phyloP scores from a whole-genome alignment of 2,113 vertebrate species.

The Aleadryas rufinucha region DNA sequence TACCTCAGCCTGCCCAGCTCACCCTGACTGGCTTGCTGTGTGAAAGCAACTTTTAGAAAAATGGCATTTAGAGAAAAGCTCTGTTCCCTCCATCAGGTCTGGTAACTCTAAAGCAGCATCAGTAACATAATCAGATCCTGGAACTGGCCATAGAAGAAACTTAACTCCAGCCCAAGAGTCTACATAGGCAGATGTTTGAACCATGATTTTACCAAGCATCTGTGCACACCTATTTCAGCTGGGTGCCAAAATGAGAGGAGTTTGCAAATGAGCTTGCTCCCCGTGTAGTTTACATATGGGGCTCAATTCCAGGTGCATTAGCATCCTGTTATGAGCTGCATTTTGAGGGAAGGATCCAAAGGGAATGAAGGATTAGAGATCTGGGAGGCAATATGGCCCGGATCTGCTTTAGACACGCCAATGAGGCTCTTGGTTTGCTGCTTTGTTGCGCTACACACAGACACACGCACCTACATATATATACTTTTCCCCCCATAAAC shows the following conservation, averaged over 20 bases:
- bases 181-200: rapidly evolving
- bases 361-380: constrained; percentile 1
- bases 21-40: neutral
- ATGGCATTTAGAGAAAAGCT: neutral
- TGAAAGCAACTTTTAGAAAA: neutral
- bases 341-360: neutral
- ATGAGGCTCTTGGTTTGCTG: neutral
- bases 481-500: neutral
- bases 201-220: neutral
- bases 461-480: rapidly evolving
- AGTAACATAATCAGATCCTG: neutral
- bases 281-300: neutral
- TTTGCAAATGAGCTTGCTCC: neutral
- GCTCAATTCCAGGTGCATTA: constrained; percentile 4
- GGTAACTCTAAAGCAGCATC: neutral
- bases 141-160: neutral
- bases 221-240: neutral
- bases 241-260: neutral
- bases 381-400: neutral
- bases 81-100: neutral
- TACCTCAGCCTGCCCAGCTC: neutral
- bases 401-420: neutral
- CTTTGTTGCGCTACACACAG: neutral
- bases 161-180: neutral
- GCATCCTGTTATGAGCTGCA: neutral